Evolutionary conservation across 2,888 invertebrate genomes (phyloP).

Genomic region (Cosmia trapezina): DNA sequence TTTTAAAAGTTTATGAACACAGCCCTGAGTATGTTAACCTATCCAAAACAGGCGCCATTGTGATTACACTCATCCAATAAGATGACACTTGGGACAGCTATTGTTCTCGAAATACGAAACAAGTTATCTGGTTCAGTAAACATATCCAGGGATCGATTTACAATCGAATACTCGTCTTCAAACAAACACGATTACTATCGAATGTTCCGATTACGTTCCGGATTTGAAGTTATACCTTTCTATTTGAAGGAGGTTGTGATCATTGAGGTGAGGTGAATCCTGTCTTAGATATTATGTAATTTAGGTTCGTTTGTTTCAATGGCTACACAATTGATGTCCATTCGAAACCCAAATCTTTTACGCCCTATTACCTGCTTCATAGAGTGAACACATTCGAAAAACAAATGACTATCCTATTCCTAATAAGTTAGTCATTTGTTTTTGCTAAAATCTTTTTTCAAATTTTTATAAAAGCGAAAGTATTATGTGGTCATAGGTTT

Average conservation of each 20-base stretch:
- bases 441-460: no score
- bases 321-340: slow-evolving; percentile 3
- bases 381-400: not conserved
- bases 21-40: no score
- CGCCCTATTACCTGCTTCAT: not conserved
- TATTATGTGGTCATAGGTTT: not conserved
- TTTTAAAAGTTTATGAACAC: no score
- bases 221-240: slow-evolving; percentile 1
- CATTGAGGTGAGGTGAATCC: slow-evolving; percentile 23
- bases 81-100: slow-evolving; percentile 11
- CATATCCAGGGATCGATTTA: slow-evolving; percentile 31
- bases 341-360: not conserved
- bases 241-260: slow-evolving; percentile 13
- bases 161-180: slow-evolving; percentile 26
- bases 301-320: slow-evolving; percentile 7
- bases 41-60: slow-evolving; percentile 1
- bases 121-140: slow-evolving; percentile 47
- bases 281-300: not conserved
- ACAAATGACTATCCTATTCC: not conserved
- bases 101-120: slow-evolving; percentile 25
- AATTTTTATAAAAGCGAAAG: not conserved
- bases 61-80: slow-evolving; percentile 11
- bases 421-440: no score
- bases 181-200: slow-evolving; percentile 36
- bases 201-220: slow-evolving; percentile 22